These are phyloP conservation scores for Triplophysa bombifrons DNA, from an alignment of 2,797 vertebrate genomes.

Conservation along the genomic window DNA sequence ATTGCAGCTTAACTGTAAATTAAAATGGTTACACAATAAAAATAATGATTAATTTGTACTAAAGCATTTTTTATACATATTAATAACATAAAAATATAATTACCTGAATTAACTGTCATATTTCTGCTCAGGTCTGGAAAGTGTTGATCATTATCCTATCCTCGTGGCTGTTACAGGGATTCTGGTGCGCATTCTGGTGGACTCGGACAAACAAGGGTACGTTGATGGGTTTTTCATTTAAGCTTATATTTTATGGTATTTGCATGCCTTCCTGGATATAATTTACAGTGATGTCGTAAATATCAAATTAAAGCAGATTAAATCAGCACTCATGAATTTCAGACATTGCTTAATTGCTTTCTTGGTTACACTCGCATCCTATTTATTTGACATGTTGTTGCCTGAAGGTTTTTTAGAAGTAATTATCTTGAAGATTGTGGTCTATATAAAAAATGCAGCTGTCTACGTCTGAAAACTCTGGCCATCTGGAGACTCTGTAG, in stretches of 20 bases:
- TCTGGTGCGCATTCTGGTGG: conserved; percentile 89
- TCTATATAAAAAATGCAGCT: not conserved
- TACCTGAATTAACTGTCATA: not conserved
- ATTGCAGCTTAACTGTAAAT: too few relatives aligned
- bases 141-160: conserved; percentile 97
- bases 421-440: not conserved
- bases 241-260: not conserved
- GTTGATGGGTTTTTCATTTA: conserved; percentile 55
- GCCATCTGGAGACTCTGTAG: not conserved
- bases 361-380: not conserved
- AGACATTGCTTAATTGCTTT: not conserved
- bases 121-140: conserved; percentile 84
- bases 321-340: not conserved
- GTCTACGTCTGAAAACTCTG: not conserved
- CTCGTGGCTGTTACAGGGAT: conserved; percentile 96
- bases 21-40: too few relatives aligned
- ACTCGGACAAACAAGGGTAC: conserved; percentile 85
- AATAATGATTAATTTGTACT: too few relatives aligned
- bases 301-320: not conserved
- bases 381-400: not conserved
- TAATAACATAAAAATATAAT: not conserved
- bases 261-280: not conserved
- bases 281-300: not conserved
- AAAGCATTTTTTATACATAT: not conserved
- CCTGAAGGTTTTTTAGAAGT: not conserved